Percentiles rank a stretch among this genome's conserved stretches.
Evolutionary conservation across 1,140 invertebrate genomes (phyloP).

Genomic region (Aphelenchoides fujianensis): DNA sequence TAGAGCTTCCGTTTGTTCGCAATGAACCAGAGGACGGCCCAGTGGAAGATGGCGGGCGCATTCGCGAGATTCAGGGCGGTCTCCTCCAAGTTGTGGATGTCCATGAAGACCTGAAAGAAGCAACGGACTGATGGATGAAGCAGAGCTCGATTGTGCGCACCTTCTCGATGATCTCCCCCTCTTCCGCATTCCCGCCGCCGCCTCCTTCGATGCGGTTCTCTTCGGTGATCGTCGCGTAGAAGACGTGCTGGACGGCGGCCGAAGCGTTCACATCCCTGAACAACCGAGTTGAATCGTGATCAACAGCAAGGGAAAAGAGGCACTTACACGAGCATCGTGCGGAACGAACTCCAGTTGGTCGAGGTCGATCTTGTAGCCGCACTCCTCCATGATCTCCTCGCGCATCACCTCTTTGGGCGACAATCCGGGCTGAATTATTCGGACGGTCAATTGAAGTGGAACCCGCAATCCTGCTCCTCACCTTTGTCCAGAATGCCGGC

Average conservation of each 20-base stretch:
- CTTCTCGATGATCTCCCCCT: conserved; percentile 18
- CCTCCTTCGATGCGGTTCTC: background rate
- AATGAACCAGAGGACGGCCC: background rate
- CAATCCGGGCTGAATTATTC: conserved; percentile 1
- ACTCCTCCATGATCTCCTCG: conserved; percentile 12
- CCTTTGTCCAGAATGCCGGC: background rate
- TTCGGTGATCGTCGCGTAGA: conserved; percentile 1
- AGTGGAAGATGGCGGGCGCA: background rate
- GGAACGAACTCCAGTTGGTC: background rate
- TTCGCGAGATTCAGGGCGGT: background rate
- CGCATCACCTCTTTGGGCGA: background rate
- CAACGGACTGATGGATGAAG: conserved; percentile 1
- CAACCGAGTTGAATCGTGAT: background rate
- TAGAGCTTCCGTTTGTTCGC: background rate
- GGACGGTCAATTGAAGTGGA: background rate
- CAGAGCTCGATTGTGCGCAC: background rate
- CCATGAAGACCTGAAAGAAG: conserved; percentile 16
- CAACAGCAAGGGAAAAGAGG: background rate
- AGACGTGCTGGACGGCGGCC: conserved; percentile 7
- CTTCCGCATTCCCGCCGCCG: background rate
- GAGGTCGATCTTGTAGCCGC: background rate
- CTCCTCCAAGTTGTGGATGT: conserved; percentile 4
- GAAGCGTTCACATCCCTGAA: conserved; percentile 14
- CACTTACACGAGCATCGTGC: background rate
- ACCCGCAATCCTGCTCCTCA: background rate